Evolutionary conservation across 2,888 invertebrate species (phyloP), one percentile per base, ranked within the genome.

Genomic region (Oxystoma pomonae): DNA sequence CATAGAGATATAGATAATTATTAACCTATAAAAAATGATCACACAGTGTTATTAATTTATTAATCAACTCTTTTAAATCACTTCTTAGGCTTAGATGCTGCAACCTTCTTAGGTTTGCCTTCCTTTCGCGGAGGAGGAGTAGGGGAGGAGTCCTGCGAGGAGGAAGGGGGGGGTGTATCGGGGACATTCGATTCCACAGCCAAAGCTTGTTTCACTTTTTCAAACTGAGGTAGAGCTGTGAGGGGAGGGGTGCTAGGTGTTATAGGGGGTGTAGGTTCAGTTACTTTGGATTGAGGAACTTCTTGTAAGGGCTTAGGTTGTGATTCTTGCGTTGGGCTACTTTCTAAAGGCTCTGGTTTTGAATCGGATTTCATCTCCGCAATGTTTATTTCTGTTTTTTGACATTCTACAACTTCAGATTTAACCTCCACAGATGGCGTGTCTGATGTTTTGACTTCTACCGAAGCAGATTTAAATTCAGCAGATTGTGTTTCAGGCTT

Each of bases 41-140:
- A 66, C 64, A 64, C 62, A 61, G 62, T 61, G 63, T 60, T 63
- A 57, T 63, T 58, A 61, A 57, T 50, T 50, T 50, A 50, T 50
- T 50, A 17, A 19, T 16, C 53, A 53, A 53, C n/a, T 19, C n/a
- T 53, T 52, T 55, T 57, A 66, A 65, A 17, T 65, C 68, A 73
- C 63, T 74, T 75, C 58, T 75, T 72, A 20, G 73, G 67, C 65
- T 75, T 74, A 50, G 67, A 61, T 7, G 66, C 67, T 52, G 68
- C 50, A n/a, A n/a, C n/a, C 65, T 74, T 74, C 64, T 77, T 77
- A 59, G 72, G 68, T 50, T 70, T 72, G 20, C 72, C 72, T 66
- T 78, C 68, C 73, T 80, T 74, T 77, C 82, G 70, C n/a, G 78
- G 78, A 16, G 77, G 76, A n/a, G 78, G 76, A 16, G 72, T 71